Percentiles rank a stretch among this genome's conserved stretches.
phyloP scores from a whole-genome alignment of 2,113 vertebrate species.

The Bagarius yarrelli region DNA sequence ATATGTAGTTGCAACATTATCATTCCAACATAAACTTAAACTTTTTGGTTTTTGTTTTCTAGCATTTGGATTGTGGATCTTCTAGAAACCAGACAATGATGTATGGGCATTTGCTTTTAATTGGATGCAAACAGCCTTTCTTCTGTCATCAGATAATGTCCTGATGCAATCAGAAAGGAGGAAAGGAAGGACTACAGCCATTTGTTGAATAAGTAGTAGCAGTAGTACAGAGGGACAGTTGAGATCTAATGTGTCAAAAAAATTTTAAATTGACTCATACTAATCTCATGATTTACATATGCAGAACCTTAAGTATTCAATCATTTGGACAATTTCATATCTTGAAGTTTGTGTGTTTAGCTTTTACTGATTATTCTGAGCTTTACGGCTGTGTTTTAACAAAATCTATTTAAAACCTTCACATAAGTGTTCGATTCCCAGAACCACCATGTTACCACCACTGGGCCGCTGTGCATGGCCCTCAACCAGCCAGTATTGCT shows the following conservation, averaged over 20 bases:
- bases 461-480: too few relatives aligned
- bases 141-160: constrained; percentile 28
- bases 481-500: too few relatives aligned
- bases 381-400: too few relatives aligned
- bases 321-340: background rate
- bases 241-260: background rate
- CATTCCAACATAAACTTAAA: background rate
- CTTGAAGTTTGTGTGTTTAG: background rate
- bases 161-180: constrained; percentile 34
- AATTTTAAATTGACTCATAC: background rate
- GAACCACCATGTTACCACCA: too few relatives aligned
- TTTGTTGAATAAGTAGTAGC: constrained; percentile 26
- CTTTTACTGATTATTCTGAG: too few relatives aligned
- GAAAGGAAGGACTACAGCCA: constrained; percentile 11
- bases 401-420: too few relatives aligned
- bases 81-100: constrained; percentile 19
- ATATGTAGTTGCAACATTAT: background rate
- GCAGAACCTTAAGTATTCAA: background rate
- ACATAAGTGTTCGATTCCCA: too few relatives aligned
- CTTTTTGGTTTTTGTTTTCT: background rate
- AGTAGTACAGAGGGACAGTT: background rate
- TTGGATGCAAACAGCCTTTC: constrained; percentile 34
- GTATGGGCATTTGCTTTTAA: constrained; percentile 29
- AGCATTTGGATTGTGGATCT: background rate
- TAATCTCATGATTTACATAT: background rate